phyloP scores from a whole-genome alignment of 2,797 vertebrate genomes.

The Tenualosa ilisha region DNA sequence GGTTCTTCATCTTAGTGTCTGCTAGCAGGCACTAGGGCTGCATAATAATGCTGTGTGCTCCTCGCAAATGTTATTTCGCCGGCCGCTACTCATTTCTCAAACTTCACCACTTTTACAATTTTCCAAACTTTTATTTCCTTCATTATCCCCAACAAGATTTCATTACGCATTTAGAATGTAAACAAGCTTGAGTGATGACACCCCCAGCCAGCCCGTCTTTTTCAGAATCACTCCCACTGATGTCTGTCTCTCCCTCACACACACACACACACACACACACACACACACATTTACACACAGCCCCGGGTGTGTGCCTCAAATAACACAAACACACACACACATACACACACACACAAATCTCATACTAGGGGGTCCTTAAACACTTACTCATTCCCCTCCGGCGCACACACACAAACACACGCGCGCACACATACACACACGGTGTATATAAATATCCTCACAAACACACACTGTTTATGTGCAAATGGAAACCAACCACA shows the following conservation, averaged over 20 bases:
- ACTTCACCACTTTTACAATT: slow-evolving; percentile 99
- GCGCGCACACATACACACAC: neutral
- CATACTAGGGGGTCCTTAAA: slow-evolving; percentile 3
- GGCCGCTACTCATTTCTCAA: slow-evolving; percentile 98
- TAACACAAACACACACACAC: slow-evolving; percentile 28
- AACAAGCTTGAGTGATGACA: slow-evolving; percentile 99
- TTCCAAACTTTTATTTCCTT: slow-evolving; percentile 99
- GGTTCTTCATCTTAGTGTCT: slow-evolving; percentile 99
- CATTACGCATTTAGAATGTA: slow-evolving; percentile 99
- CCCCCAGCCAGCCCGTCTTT: slow-evolving; percentile 61
- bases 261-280: slow-evolving; percentile 47
- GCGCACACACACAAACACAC: neutral
- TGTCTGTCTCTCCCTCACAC: slow-evolving; percentile 60
- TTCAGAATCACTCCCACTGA: slow-evolving; percentile 66
- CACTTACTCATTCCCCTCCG: neutral
- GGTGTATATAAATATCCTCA: neutral
- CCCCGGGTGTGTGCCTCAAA: neutral
- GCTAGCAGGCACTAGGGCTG: slow-evolving; percentile 92
- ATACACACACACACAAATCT: slow-evolving; percentile 61
- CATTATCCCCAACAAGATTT: slow-evolving; percentile 99
- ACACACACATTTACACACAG: slow-evolving; percentile 2
- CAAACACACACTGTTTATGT: slow-evolving; percentile 72
- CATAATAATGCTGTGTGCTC: slow-evolving; percentile 99
- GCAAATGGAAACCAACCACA: slow-evolving; percentile 83
- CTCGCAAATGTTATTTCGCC: slow-evolving; percentile 99